Base-by-base conservation (phyloP, 2,888 invertebrate species). In the Clostera curtula region DNA sequence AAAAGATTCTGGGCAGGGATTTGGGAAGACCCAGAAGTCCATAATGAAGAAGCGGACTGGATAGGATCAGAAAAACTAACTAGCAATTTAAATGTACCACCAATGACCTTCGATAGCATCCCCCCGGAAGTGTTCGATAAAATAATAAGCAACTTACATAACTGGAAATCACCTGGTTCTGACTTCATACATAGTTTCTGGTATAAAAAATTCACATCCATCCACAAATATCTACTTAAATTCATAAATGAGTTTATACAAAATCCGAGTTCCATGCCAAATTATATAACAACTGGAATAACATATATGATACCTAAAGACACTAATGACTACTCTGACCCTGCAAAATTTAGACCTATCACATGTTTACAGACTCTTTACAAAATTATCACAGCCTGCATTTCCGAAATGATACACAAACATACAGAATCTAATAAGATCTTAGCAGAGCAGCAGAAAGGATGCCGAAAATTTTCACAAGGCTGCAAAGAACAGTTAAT, bases 401-500 rank as follows among this genome's bases (percentile, higher is more conserved):
- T 27, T 12, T n/a, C 25, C 9, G 25, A 25, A 12, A 24, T 8
- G n/a, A n/a, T n/a, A n/a, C n/a, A n/a, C n/a, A n/a, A n/a, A n/a
- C n/a, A n/a, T n/a, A n/a, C n/a, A n/a, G n/a, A n/a, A n/a, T n/a
- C n/a, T n/a, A n/a, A n/a, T n/a, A n/a, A n/a, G n/a, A n/a, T n/a
- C n/a, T n/a, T n/a, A n/a, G n/a, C n/a, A n/a, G n/a, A n/a, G n/a
- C n/a, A n/a, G n/a, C n/a, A n/a, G n/a, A n/a, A n/a, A n/a, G n/a
- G n/a, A n/a, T n/a, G n/a, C n/a, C 17, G 17, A 2, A 25, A 22
- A 2, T 22, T 25, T 8, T 21, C 19, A 5, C 24, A 29, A 9
- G 38, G 38, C 1, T 31, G 34, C 23, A 37, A 37, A 20, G 31
- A 37, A 16, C 31, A 34, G 8, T 12, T 36, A 6, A 16, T 24